Evolutionary conservation across 1,140 invertebrate species (phyloP).

Genomic region (Drosophila kurseongensis): DNA sequence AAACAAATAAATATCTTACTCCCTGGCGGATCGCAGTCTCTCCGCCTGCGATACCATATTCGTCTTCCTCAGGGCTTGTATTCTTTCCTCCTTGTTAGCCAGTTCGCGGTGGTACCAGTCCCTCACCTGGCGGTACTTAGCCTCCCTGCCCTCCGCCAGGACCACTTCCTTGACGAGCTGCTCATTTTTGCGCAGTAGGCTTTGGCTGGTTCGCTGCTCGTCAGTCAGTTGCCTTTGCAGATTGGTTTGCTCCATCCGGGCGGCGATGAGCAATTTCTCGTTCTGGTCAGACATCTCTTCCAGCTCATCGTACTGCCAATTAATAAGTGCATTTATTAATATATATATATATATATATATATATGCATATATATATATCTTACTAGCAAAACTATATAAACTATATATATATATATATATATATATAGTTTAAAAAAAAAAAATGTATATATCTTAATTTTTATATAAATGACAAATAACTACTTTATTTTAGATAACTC

Average conservation of each 20-base stretch:
- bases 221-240: constrained; percentile 33
- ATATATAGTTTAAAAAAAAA: too few relatives aligned
- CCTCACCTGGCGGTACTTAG: not conserved
- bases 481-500: too few relatives aligned
- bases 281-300: constrained; percentile 18
- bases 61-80: not conserved
- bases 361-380: too few relatives aligned
- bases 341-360: too few relatives aligned
- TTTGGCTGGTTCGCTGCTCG: constrained; percentile 26
- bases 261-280: constrained; percentile 43
- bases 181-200: constrained; percentile 33
- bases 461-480: too few relatives aligned
- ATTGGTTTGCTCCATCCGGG: constrained; percentile 43
- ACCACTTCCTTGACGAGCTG: constrained; percentile 31
- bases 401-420: too few relatives aligned
- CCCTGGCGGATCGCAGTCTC: not conserved
- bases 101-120: constrained; percentile 12
- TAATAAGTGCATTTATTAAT: too few relatives aligned
- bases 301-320: constrained; percentile 25
- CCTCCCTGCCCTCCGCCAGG: constrained; percentile 5
- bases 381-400: too few relatives aligned
- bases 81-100: constrained; percentile 14
- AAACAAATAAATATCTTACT: constrained; percentile 7
- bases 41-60: constrained; percentile 1
- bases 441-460: too few relatives aligned